Base-by-base conservation (phyloP, 2,797 vertebrate species). In the Esox lucius region DNA sequence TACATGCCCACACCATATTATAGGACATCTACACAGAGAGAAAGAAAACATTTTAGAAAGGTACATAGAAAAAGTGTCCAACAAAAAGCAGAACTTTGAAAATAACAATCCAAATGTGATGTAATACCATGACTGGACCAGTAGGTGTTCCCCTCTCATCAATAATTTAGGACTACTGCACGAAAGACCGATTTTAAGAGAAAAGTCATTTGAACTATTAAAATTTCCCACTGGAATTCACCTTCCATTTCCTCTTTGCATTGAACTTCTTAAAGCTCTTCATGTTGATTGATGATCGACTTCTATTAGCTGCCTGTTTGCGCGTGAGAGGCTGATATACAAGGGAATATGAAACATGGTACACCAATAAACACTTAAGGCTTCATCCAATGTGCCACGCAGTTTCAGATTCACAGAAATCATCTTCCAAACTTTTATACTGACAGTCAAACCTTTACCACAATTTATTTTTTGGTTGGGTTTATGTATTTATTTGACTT, bases 261-360 rank as follows among this genome's bases (percentile, higher is more conserved):
- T 90, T 89, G 70, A 91, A 89, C 65, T 75, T 77, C 81, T 87
- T 88, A 81, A 92, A 89, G 74, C 86, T 91, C 59, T 86, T 89
- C 86, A 90, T 93, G 86, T 90, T 91, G 78, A 92, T 91, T 70
- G 92, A 91, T 49, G 93, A 94, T 4, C 90, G 88, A 65, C 90
- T 89, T 68, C 93, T 87, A 76, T 87, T 92, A 31, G 81, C 83
- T 7, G 49, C 87, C 68, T 87, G 89, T 56, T 87, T 86, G 76
- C 81, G 81, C 24, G 46, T 85, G 75, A 90, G 83, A 17, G 92
- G 91, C 92, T 91, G 80, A 26, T 33, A 53, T 11, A 48, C 2
- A 59, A 48, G 19, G n/a, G 19, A 42, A 42, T 35, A 35, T 53
- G 19, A 4, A 24, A 61, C 9, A 22, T 56, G 53, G n/a, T 22